phyloP scores from a whole-genome alignment of 2,888 invertebrate species.

The Hymenopus coronatus region DNA sequence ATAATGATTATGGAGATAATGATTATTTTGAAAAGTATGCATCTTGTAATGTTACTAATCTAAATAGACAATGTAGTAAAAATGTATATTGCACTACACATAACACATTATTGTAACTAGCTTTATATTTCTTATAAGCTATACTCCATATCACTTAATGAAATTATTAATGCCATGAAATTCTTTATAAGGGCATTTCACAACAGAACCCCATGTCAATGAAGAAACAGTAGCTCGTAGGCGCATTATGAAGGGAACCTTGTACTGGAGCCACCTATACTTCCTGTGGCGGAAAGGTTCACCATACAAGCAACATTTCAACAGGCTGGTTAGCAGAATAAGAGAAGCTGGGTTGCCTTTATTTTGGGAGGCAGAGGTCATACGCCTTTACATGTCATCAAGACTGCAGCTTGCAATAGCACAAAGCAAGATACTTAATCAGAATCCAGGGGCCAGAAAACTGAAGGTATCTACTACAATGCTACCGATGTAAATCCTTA shows the following conservation, averaged over 20 bases:
- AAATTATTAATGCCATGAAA: neutral
- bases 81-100: too few relatives aligned
- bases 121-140: too few relatives aligned
- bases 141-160: too few relatives aligned
- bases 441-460: neutral
- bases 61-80: too few relatives aligned
- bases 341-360: slow-evolving; percentile 2
- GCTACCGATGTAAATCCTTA: neutral
- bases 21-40: too few relatives aligned
- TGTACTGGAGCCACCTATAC: slow-evolving; percentile 15
- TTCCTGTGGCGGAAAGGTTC: slow-evolving; percentile 15
- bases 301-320: slow-evolving; percentile 29
- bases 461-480: neutral
- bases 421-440: neutral
- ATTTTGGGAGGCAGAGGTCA: slow-evolving; percentile 19
- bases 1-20: too few relatives aligned
- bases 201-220: slow-evolving; percentile 6
- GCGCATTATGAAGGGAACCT: slow-evolving; percentile 14
- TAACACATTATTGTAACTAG: too few relatives aligned
- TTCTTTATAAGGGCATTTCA: slow-evolving; percentile 1
- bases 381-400: slow-evolving; percentile 12
- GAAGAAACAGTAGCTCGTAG: neutral
- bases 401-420: slow-evolving; percentile 4
- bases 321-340: slow-evolving; percentile 15
- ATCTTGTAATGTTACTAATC: too few relatives aligned